phyloP scores from a whole-genome alignment of 2,113 vertebrate genomes.

The Microtus ochrogaster region DNA sequence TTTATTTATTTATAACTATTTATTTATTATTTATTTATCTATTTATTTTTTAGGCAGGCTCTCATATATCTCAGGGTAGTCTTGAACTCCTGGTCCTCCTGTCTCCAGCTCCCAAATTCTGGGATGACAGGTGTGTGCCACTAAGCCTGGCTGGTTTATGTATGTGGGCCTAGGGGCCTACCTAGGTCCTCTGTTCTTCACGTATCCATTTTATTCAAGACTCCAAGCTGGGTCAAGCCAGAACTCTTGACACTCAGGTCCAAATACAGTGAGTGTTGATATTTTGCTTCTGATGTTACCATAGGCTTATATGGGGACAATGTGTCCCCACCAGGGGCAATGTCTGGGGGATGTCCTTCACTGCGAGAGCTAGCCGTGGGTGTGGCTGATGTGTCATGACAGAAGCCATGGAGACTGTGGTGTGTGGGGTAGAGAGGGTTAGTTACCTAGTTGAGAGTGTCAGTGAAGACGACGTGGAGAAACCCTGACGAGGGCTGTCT shows the following conservation, averaged over 20 bases:
- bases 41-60: background rate
- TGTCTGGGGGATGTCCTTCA: background rate
- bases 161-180: no score
- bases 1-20: background rate
- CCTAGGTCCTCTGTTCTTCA: accelerated
- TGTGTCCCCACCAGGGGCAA: background rate
- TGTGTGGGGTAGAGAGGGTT: background rate
- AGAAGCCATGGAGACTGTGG: accelerated
- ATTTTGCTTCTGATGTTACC: accelerated
- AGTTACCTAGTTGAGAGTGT: background rate
- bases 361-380: accelerated
- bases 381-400: accelerated
- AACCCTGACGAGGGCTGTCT: background rate
- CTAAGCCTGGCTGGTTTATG: background rate
- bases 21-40: background rate
- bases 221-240: no score
- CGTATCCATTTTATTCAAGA: background rate
- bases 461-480: background rate
- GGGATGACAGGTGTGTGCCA: background rate
- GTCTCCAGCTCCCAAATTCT: background rate
- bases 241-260: background rate
- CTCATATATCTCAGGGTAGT: background rate
- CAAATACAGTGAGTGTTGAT: background rate
- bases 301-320: accelerated
- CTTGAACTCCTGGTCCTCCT: background rate